Evolutionary conservation across 2,888 invertebrate species (phyloP).

Genomic region (Lordiphosa fenestrarum): DNA sequence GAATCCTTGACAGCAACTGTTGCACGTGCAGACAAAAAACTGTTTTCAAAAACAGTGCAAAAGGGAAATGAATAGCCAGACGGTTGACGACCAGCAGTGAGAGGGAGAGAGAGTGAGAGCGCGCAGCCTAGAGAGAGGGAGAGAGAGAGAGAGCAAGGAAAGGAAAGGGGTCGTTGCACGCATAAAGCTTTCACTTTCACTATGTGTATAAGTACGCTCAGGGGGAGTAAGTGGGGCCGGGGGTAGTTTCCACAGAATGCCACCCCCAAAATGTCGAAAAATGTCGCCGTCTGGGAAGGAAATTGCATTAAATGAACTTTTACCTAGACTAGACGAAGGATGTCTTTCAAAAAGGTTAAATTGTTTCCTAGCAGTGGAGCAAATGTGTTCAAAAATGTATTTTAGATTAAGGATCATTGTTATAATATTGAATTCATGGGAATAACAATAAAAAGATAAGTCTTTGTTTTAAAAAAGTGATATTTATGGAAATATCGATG

Average conservation of each 20-base stretch:
- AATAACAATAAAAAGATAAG: no score
- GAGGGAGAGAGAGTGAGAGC: conserved; percentile 11
- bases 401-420: no score
- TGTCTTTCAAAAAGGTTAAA: conserved; percentile 31
- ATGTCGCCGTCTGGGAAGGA: conserved; percentile 63
- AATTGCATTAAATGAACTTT: conserved; percentile 62
- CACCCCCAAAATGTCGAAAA: conserved; percentile 2
- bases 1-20: conserved; percentile 49
- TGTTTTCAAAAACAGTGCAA: conserved; percentile 34
- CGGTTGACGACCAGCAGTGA: conserved; percentile 24
- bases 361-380: conserved; percentile 18
- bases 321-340: no score
- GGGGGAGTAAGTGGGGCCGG: conserved; percentile 2
- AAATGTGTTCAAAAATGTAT: no score
- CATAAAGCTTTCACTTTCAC: conserved; percentile 62
- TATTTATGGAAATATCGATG: no score
- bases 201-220: conserved; percentile 26
- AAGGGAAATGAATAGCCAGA: conserved; percentile 64
- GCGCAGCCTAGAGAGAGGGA: conserved; percentile 13
- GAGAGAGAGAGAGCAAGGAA: conserved; percentile 5
- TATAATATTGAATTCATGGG: no score
- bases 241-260: conserved; percentile 1
- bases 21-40: conserved; percentile 46
- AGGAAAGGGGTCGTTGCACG: conserved; percentile 69
- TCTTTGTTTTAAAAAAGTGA: no score